These are phyloP conservation scores for Recurvirostra avosetta DNA, from an alignment of 2,113 vertebrate species.

Conservation along the genomic window DNA sequence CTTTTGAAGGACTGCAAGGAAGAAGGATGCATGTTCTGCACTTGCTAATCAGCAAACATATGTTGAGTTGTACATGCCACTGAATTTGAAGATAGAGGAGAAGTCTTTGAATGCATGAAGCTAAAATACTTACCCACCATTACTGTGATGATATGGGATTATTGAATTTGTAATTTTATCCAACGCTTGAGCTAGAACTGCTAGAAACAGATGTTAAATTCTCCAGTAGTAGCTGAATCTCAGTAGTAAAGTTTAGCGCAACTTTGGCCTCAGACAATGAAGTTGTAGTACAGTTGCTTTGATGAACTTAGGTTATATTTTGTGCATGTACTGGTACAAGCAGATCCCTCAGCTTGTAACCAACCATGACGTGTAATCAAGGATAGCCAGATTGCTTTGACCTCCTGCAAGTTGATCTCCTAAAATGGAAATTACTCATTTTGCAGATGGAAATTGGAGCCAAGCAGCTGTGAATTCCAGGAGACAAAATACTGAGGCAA, in stretches of 20 bases:
- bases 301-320: not conserved
- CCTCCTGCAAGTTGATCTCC: not conserved
- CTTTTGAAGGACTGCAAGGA: not conserved
- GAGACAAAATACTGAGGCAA: not conserved
- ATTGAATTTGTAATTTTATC: not conserved
- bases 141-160: not conserved
- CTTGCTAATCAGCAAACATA: not conserved
- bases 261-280: not conserved
- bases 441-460: conserved; percentile 39
- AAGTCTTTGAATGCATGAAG: not conserved
- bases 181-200: not conserved
- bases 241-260: not conserved
- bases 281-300: not conserved
- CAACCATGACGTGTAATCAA: not conserved
- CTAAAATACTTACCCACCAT: not conserved
- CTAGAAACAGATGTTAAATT: not conserved
- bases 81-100: not conserved
- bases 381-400: not conserved
- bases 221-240: not conserved
- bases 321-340: not conserved
- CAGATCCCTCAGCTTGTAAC: not conserved
- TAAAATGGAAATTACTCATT: conserved; percentile 50
- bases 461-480: conserved; percentile 50
- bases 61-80: accelerated
- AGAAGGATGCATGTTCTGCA: not conserved